Evolutionary conservation across 2,888 invertebrate species (phyloP).

Genomic region (Galeopsomyia nigrocyanea): DNA sequence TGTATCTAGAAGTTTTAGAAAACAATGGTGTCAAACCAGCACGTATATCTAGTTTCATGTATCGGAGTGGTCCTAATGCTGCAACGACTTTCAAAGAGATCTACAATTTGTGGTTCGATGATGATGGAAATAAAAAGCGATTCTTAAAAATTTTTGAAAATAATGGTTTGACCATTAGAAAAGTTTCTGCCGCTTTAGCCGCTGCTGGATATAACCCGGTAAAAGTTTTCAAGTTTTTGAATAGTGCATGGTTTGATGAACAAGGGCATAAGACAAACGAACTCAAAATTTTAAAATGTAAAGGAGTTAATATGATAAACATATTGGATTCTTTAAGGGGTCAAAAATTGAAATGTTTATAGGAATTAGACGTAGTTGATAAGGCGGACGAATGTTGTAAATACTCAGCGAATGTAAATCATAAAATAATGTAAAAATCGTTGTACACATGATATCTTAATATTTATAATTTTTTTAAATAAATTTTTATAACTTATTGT

Average conservation of each 20-base stretch:
- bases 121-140: conserved; percentile 50
- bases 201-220: conserved; percentile 49
- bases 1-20: conserved; percentile 37
- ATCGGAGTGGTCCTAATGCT: conserved; percentile 56
- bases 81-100: conserved; percentile 54
- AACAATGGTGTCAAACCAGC: conserved; percentile 53
- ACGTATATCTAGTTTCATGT: conserved; percentile 58
- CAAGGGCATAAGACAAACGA: conserved; percentile 36
- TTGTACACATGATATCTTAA: too few relatives aligned
- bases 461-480: too few relatives aligned
- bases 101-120: conserved; percentile 51
- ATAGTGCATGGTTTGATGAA: conserved; percentile 52
- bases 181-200: conserved; percentile 53
- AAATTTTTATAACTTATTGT: too few relatives aligned
- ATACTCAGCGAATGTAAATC: too few relatives aligned
- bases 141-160: conserved; percentile 39
- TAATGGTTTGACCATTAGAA: conserved; percentile 49
- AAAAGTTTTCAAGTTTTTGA: conserved; percentile 56
- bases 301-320: conserved; percentile 50
- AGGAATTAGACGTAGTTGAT: too few relatives aligned
- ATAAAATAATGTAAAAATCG: too few relatives aligned
- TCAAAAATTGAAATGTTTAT: too few relatives aligned
- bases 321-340: conserved; percentile 41
- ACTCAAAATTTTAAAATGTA: conserved; percentile 45
- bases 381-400: too few relatives aligned